Evolutionary conservation across 2,888 invertebrate species (phyloP), one percentile per base, ranked within the genome.

Genomic region (Theretra japonica): DNA sequence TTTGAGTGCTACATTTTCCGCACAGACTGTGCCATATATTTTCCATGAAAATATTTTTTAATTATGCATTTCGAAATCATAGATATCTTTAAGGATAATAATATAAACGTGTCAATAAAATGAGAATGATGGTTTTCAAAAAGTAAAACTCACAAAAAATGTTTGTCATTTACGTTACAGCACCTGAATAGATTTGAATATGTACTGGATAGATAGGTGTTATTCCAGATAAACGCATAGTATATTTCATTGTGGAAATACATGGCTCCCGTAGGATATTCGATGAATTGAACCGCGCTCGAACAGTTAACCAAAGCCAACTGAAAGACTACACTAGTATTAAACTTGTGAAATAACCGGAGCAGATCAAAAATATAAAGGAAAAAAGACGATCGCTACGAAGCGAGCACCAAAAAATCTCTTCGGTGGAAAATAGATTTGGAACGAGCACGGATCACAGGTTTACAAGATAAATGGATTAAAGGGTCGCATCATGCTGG

Each of bases 391-490:
- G 15, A 6, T 23, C 21, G 41, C 7, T 21, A 65, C 23, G 48
- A 65, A 48, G 23, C 7, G 48, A 23, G 6, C 23, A 4, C 17
- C 23, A 23, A 69, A 72, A 62, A 69, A 60, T 21, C 48, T 33
- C 25, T 33, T 53, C 59, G 33, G 33, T 60, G 28, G 30, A 75
- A 75, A 81, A 80, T 79, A 83, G 79, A 79, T 84, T 83, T 80
- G 80, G 85, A 85, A 82, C 79, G 82, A 80, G 78, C 73, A 74
- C 75, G 75, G 81, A 79, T 79, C 78, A 81, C 80, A 80, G 82
- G 80, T 86, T 83, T 81, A 86, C 87, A 87, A 82, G 83, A 86
- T 87, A 89, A 89, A 89, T 88, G 85, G 86, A 88, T 90, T 87
- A 89, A 83, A 84, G 84, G 88, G 85, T 86, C 82, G 81, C 83